A percentile compares a stretch with the other conserved stretches of the same genome.
These are phyloP conservation scores for Calidris pygmaea DNA, from an alignment of 2,113 vertebrate species.

Conservation along the genomic window DNA sequence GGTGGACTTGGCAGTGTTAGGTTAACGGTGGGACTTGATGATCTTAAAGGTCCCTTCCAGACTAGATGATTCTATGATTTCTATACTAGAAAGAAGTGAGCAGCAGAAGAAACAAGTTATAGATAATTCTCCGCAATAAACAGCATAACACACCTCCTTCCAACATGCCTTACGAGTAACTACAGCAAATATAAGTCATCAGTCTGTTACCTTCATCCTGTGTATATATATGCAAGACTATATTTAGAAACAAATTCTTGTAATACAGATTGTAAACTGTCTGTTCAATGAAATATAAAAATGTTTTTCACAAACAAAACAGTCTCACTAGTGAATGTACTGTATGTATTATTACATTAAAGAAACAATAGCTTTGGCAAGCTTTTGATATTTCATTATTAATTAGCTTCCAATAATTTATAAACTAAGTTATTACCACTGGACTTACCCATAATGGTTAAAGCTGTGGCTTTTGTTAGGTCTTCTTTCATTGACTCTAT, in stretches of 20 bases:
- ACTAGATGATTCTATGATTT: not conserved
- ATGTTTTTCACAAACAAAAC: not conserved
- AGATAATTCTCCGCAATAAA: not conserved
- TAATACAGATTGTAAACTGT: not conserved
- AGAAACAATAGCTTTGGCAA: not conserved
- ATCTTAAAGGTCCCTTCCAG: not conserved
- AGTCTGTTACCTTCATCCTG: not conserved
- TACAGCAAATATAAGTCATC: not conserved
- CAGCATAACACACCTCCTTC: not conserved
- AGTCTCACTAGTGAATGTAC: not conserved
- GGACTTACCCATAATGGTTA: conserved; percentile 97
- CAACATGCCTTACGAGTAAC: not conserved
- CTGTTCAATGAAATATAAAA: not conserved
- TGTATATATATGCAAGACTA: not conserved
- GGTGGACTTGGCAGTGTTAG: not conserved
- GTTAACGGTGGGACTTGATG: not conserved
- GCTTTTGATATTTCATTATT: conserved; percentile 64
- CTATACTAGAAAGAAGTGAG: not conserved
- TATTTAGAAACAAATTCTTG: not conserved
- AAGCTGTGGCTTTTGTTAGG: conserved; percentile 91
- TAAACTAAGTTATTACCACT: conserved; percentile 22
- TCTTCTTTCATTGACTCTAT: conserved; percentile 93
- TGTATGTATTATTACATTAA: not conserved
- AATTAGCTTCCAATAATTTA: conserved; percentile 63
- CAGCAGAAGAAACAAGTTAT: not conserved